A percentile compares a stretch with the other conserved stretches of the same genome.
Conservation (phyloP, 2,797 vertebrate species). For the Chanos chanos region DNA sequence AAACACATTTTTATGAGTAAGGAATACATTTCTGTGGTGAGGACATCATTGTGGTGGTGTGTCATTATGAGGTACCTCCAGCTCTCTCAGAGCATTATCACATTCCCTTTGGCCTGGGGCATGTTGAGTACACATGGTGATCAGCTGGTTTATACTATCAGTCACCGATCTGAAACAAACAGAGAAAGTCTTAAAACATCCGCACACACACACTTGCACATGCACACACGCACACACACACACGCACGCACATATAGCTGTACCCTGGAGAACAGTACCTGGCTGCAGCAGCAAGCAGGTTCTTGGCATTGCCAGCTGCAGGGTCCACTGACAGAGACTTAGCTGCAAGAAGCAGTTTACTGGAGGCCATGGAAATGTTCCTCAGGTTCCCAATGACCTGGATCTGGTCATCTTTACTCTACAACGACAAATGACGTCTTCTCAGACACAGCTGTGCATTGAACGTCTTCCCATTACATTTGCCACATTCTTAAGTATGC, state of each 20-base stretch:
- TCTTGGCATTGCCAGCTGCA: conserved; percentile 95
- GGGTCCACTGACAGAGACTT: conserved; percentile 96
- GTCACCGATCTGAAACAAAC: conserved; percentile 86
- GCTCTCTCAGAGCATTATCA: conserved; percentile 91
- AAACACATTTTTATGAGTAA: neutral
- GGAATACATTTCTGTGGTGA: neutral
- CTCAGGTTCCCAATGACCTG: conserved; percentile 97
- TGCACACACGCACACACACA: neutral
- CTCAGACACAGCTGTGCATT: too few species aligned
- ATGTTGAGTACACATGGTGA: conserved; percentile 93
- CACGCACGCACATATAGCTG: too few species aligned
- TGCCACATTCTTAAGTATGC: too few species aligned
- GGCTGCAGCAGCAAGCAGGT: conserved; percentile 91
- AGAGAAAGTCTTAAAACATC: too few species aligned
- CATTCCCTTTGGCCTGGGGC: conserved; percentile 96
- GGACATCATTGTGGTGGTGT: neutral
- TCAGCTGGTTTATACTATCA: conserved; percentile 96
- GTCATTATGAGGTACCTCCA: conserved; percentile 76
- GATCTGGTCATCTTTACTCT: conserved; percentile 95
- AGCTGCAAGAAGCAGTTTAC: conserved; percentile 92
- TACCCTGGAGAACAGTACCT: conserved; percentile 74
- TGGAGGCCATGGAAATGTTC: conserved; percentile 98
- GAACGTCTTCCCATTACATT: too few species aligned
- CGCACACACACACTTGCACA: neutral
- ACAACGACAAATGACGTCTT: conserved; percentile 45